phyloP scores from a whole-genome alignment of 2,113 vertebrate genomes.

The Nymphicus hollandicus region DNA sequence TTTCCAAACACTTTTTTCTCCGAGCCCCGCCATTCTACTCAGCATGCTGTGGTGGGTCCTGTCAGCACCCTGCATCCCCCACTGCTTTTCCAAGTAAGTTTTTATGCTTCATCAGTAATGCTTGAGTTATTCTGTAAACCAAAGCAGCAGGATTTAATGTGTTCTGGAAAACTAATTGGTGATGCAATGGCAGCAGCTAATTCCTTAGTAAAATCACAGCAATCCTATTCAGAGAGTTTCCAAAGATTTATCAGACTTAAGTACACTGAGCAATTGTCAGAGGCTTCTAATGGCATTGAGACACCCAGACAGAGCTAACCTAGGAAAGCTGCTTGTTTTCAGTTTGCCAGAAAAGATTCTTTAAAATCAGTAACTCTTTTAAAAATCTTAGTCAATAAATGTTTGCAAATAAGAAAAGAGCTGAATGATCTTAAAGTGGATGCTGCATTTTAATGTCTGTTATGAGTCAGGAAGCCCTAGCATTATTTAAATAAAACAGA shows the following conservation, averaged over 20 bases:
- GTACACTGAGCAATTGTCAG: conserved; percentile 77
- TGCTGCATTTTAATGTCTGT: conserved; percentile 20
- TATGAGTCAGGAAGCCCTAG: neutral
- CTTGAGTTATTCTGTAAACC: conserved; percentile 88
- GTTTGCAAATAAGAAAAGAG: conserved; percentile 49
- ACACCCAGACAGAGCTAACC: conserved; percentile 40
- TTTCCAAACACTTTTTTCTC: conserved; percentile 84
- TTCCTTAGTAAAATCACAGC: conserved; percentile 87
- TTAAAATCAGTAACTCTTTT: conserved; percentile 57
- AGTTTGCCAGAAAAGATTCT: conserved; percentile 52
- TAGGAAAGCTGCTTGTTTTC: conserved; percentile 67
- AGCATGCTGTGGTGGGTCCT: conserved; percentile 88
- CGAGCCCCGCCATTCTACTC: conserved; percentile 79
- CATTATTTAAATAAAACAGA: neutral
- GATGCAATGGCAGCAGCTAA: conserved; percentile 89
- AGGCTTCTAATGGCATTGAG: conserved; percentile 68
- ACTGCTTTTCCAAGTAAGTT: conserved; percentile 94
- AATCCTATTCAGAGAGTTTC: conserved; percentile 82
- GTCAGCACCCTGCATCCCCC: conserved; percentile 80
- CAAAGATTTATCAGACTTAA: conserved; percentile 81
- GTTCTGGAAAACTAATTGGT: conserved; percentile 91
- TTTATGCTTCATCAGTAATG: conserved; percentile 94
- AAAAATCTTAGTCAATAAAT: conserved; percentile 44
- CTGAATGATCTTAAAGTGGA: neutral
- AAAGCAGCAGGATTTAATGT: conserved; percentile 89